Evolutionary conservation across 2,113 vertebrate genomes (phyloP).

Genomic region (Salvelinus namaycush): DNA sequence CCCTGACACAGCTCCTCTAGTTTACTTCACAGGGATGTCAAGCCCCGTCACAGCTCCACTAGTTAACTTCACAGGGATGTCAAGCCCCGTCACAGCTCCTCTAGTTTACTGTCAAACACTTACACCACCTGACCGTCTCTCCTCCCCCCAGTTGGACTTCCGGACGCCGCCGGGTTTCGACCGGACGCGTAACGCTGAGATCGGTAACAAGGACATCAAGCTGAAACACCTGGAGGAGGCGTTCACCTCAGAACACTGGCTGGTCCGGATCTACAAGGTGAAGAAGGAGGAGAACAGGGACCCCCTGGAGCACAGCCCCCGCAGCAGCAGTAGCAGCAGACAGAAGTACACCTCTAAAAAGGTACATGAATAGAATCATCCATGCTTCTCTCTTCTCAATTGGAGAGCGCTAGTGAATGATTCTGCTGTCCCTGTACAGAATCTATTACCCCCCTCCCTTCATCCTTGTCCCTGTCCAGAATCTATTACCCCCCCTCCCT

Average conservation of each 20-base stretch:
- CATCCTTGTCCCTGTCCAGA: no score
- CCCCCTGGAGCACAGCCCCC: conserved; percentile 86
- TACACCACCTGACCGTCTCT: background rate
- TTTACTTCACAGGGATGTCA: no score
- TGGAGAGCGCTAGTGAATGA: no score
- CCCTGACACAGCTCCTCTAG: no score
- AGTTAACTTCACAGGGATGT: no score
- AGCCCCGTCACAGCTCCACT: no score
- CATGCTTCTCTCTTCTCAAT: no score
- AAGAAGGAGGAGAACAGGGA: conserved; percentile 93
- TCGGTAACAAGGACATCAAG: conserved; percentile 97
- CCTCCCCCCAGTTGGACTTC: conserved; percentile 86
- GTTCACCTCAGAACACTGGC: conserved; percentile 97
- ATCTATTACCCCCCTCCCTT: no score
- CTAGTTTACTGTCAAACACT: no score
- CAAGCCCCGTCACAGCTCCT: no score
- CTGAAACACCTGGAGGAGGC: conserved; percentile 97
- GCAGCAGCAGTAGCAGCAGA: conserved; percentile 80
- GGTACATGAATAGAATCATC: conserved; percentile 63
- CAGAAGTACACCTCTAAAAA: conserved; percentile 98
- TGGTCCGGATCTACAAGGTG: conserved; percentile 97
- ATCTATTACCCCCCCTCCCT: no score
- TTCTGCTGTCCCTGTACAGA: no score
- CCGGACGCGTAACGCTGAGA: conserved; percentile 94
- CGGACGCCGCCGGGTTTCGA: conserved; percentile 95